phyloP scores from a whole-genome alignment of 37 sponge, comb jelly and placozoan genomes.

The Theonella swinhoei region DNA sequence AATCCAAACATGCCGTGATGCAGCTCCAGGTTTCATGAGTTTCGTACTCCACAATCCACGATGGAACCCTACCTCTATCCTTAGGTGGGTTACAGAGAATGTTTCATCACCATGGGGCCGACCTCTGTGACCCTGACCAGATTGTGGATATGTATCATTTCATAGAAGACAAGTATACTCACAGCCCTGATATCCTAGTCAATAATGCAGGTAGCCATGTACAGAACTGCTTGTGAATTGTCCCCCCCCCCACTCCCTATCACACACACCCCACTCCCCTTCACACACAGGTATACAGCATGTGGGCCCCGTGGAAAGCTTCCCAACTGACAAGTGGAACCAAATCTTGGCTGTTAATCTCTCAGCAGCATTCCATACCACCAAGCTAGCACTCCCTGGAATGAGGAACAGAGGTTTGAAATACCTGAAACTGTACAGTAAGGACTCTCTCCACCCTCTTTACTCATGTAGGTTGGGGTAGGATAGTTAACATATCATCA shows the following conservation, averaged over 20 bases:
- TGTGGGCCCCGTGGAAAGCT: slow-evolving; percentile 72
- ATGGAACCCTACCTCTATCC: background rate
- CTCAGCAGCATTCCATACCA: slow-evolving; percentile 78
- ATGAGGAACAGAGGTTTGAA: slow-evolving; percentile 75
- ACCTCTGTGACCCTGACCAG: slow-evolving; percentile 55
- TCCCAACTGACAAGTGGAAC: slow-evolving; percentile 78
- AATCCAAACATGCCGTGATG: background rate
- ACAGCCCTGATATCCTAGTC: slow-evolving; percentile 64
- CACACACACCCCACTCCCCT: background rate
- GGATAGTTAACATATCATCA: slow-evolving; percentile 78
- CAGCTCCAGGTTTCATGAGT: background rate
- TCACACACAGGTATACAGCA: slow-evolving; percentile 53
- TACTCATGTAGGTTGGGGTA: slow-evolving; percentile 63
- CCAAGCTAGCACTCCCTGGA: slow-evolving; percentile 34
- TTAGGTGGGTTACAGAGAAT: background rate
- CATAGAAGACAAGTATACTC: slow-evolving; percentile 38
- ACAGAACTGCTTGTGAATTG: background rate
- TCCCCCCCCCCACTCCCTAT: background rate
- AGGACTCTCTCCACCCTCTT: background rate
- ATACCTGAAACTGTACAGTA: background rate
- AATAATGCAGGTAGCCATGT: slow-evolving; percentile 77
- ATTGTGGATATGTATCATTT: slow-evolving; percentile 50
- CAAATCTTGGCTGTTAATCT: slow-evolving; percentile 69
- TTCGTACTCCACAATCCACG: too few species aligned
- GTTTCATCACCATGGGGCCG: slow-evolving; percentile 50